Base-by-base conservation (phyloP, 2,797 vertebrate species). In the Passerculus sandwichensis region DNA sequence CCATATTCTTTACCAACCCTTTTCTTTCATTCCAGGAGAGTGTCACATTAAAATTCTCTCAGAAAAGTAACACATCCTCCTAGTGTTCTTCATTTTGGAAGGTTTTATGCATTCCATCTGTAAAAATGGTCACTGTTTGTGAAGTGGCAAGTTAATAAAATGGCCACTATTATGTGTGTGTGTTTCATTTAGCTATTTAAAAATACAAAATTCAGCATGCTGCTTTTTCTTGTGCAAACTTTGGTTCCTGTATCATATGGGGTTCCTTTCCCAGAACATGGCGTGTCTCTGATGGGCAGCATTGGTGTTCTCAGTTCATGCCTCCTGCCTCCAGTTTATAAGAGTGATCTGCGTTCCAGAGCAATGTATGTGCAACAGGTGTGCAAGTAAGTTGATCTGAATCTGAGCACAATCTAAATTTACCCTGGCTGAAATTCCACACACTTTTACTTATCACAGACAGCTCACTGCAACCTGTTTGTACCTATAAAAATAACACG, bases 81-180 rank as follows among this genome's bases (percentile, higher is more conserved):
- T 88, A 71, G 92, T 85, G 60, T 44, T 91, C 66, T 86, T 74
- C 21, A 21, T 85, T 93, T 94, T 12, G 32, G 88, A 96, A 94
- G 95, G 44, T 61, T 93, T 81, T 91, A 88, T 88, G 82, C 96
- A 94, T 96, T 96, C 93, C 89, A 56, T 84, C 74, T 95, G 93
- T 93, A 75, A 93, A 90, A 93, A 96, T 67, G 65, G 88, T 97
- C 96, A 92, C 81, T 22, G 1, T 91, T 80, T 93, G 85, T 97
- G 91, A 97, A 73, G 62, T 94, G 94, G 95, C 94, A 88, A 94
- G 85, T 92, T 38, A 96, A 97, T 95, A 95, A 97, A 94, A 93
- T 96, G 88, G 92, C 83, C 96, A 91, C 91, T 93, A 82, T 88
- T 97, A 56, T 76, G 40, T 93, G 73, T 92, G 54, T 94, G 88